Evolutionary conservation across 1,140 invertebrate genomes (phyloP).

Genomic region (Bilobella aurantiaca): DNA sequence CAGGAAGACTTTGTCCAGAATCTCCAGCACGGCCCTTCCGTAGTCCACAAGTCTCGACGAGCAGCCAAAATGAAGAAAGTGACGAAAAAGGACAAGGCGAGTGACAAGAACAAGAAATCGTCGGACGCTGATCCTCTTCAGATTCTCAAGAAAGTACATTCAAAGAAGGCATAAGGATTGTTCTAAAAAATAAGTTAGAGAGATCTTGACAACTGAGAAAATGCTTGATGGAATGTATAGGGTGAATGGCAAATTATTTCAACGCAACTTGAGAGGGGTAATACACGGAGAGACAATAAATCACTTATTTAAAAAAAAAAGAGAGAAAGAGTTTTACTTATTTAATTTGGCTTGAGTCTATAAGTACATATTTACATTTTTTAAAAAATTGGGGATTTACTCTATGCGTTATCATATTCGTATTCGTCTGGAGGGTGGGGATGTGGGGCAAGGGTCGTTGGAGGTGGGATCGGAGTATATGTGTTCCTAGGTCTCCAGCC

Average conservation of each 20-base stretch:
- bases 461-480: slow-evolving; percentile 1
- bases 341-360: no score
- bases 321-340: slow-evolving; percentile 7
- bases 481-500: slow-evolving; percentile 7
- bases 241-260: no score
- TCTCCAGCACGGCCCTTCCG: not conserved
- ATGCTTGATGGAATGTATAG: no score
- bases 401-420: slow-evolving; percentile 22
- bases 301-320: no score
- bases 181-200: no score
- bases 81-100: not conserved
- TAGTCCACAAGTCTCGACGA: not conserved
- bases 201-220: no score
- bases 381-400: not conserved
- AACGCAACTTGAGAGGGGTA: no score
- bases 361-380: slow-evolving; percentile 25
- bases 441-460: not conserved
- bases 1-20: no score
- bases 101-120: not conserved
- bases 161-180: slow-evolving; percentile 3
- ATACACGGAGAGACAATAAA: no score
- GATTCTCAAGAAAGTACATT: slow-evolving; percentile 14
- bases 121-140: slow-evolving; percentile 9
- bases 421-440: slow-evolving; percentile 4
- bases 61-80: slow-evolving; percentile 15